Conservation (phyloP, 1,140 invertebrate species). For the Neuroterus valhalla region DNA sequence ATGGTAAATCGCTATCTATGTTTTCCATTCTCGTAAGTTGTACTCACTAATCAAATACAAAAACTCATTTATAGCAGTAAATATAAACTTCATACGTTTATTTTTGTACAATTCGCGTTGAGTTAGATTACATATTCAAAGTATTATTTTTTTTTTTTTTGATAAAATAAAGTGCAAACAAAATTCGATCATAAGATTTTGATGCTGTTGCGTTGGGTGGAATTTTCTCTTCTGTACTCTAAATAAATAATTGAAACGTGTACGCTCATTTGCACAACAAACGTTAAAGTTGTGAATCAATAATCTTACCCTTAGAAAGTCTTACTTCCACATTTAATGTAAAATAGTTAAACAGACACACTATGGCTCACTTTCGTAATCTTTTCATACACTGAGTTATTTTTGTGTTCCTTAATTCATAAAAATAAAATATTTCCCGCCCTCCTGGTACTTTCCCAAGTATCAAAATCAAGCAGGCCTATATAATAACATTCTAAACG, state of each 20-base stretch:
- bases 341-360: not conserved
- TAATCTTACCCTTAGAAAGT: not conserved
- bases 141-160: not conserved
- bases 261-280: not conserved
- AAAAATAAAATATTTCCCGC: not conserved
- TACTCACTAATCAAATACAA: not conserved
- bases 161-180: not conserved
- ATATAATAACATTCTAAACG: no score
- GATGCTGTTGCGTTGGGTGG: not conserved
- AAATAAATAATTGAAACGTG: not conserved
- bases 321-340: not conserved
- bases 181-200: not conserved
- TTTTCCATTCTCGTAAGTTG: no score
- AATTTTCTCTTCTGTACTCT: not conserved
- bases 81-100: constrained; percentile 10
- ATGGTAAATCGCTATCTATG: no score
- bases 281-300: not conserved
- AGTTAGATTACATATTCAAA: not conserved
- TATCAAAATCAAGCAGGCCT: no score
- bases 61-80: constrained; percentile 20
- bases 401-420: not conserved
- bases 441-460: no score
- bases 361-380: not conserved
- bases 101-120: constrained; percentile 13
- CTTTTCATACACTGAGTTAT: not conserved